Evolutionary conservation across 2,113 vertebrate genomes (phyloP).

Genomic region (Apteryx mantelli): DNA sequence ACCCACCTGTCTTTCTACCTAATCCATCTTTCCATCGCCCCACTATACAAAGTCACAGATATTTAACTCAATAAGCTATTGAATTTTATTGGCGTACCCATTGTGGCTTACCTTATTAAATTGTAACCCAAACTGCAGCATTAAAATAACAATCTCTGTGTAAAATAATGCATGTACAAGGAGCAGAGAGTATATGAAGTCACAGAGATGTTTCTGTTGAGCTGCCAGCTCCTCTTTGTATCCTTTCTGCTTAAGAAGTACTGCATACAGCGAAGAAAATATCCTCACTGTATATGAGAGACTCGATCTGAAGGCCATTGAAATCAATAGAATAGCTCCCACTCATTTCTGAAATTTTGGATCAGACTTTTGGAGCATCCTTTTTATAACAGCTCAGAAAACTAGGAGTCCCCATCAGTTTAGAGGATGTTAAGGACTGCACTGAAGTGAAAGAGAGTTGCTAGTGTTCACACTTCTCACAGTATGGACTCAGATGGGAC

Average conservation of each 20-base stretch:
- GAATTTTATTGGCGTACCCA: background rate
- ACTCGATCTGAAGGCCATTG: background rate
- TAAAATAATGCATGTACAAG: background rate
- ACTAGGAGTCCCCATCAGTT: background rate
- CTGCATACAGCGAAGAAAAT: background rate
- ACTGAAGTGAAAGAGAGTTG: background rate
- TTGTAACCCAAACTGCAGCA: background rate
- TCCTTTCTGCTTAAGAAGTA: background rate
- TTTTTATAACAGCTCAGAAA: background rate
- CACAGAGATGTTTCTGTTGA: background rate
- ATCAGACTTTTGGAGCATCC: background rate
- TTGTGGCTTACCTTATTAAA: background rate
- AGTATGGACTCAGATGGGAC: background rate
- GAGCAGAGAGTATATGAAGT: background rate
- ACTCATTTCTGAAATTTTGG: background rate
- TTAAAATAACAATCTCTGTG: background rate
- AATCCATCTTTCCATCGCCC: background rate
- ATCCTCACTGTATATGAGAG: background rate
- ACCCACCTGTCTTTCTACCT: background rate
- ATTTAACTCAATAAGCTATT: background rate
- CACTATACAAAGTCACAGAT: background rate
- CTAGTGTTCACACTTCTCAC: background rate
- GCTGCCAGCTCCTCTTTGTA: background rate
- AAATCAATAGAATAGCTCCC: background rate
- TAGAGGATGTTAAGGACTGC: background rate